Evolutionary conservation across 2,888 invertebrate species (phyloP).

Genomic region (Platypus cylindrus): DNA sequence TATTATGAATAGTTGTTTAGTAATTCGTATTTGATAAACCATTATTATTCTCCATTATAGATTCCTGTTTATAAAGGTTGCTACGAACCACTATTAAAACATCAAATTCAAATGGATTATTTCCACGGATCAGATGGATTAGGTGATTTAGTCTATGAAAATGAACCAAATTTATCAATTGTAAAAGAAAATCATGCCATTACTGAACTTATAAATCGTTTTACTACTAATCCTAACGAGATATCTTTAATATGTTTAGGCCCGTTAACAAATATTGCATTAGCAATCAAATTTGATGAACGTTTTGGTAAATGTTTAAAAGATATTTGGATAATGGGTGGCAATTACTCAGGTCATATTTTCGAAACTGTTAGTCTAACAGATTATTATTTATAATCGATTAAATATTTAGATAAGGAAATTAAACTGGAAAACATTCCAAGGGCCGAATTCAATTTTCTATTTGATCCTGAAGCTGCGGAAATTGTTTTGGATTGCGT

Average conservation of each 20-base stretch:
- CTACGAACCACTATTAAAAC: constrained; percentile 36
- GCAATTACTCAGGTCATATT: constrained; percentile 58
- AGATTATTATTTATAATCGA: no score
- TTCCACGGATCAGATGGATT: constrained; percentile 61
- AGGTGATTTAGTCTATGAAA: constrained; percentile 45
- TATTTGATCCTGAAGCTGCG: constrained; percentile 64
- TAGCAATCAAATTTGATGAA: constrained; percentile 57
- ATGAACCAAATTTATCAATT: constrained; percentile 25
- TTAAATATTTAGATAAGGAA: no score
- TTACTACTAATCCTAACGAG: constrained; percentile 42
- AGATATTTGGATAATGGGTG: constrained; percentile 66
- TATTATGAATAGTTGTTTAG: background rate
- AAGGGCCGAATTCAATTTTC: constrained; percentile 78
- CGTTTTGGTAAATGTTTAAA: constrained; percentile 49
- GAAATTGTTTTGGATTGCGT: constrained; percentile 52
- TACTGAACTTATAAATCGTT: constrained; percentile 44
- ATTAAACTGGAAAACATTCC: no score
- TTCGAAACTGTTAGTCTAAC: background rate
- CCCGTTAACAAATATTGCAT: constrained; percentile 67
- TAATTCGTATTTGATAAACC: background rate
- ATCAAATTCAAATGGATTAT: constrained; percentile 27
- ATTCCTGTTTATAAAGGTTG: constrained; percentile 60
- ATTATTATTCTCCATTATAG: constrained; percentile 22
- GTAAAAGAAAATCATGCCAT: constrained; percentile 36
- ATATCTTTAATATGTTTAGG: constrained; percentile 54